These are phyloP conservation scores for Sprattus sprattus DNA, from an alignment of 2,113 vertebrate genomes.

Conservation along the genomic window DNA sequence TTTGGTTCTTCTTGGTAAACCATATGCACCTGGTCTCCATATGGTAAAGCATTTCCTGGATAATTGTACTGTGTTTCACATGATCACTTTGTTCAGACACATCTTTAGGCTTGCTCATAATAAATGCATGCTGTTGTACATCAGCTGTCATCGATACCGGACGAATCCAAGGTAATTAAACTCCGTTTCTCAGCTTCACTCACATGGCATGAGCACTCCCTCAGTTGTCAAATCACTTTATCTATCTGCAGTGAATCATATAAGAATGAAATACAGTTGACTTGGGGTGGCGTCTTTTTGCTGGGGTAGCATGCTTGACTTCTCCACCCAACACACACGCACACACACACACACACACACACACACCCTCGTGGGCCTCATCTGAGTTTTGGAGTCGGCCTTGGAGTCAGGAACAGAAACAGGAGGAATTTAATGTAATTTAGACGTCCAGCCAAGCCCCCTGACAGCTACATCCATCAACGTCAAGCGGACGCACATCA, in stretches of 20 bases:
- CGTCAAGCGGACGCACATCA: constrained; percentile 68
- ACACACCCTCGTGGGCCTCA: not conserved
- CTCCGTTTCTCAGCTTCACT: not conserved
- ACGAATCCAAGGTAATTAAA: not conserved
- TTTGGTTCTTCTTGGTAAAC: not conserved
- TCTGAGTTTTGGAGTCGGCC: constrained; percentile 54
- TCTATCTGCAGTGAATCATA: not conserved
- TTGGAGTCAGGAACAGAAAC: constrained; percentile 55
- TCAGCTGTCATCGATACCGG: not conserved
- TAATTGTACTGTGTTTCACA: not conserved
- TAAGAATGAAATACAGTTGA: not conserved
- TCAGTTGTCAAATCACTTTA: not conserved
- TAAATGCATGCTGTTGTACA: constrained; percentile 2
- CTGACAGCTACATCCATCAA: constrained; percentile 73
- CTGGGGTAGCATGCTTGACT: not conserved
- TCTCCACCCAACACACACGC: not conserved
- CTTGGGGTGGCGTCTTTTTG: not conserved
- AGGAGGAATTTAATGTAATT: constrained; percentile 71
- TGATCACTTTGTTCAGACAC: not conserved
- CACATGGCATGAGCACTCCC: not conserved
- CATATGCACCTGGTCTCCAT: not conserved
- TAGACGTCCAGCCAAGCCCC: constrained; percentile 61
- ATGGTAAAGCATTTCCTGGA: not conserved
- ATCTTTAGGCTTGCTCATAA: not conserved
- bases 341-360: not conserved